These are phyloP conservation scores for Megaptera novaeangliae DNA, from an alignment of 2,113 vertebrate species.

Conservation along the genomic window DNA sequence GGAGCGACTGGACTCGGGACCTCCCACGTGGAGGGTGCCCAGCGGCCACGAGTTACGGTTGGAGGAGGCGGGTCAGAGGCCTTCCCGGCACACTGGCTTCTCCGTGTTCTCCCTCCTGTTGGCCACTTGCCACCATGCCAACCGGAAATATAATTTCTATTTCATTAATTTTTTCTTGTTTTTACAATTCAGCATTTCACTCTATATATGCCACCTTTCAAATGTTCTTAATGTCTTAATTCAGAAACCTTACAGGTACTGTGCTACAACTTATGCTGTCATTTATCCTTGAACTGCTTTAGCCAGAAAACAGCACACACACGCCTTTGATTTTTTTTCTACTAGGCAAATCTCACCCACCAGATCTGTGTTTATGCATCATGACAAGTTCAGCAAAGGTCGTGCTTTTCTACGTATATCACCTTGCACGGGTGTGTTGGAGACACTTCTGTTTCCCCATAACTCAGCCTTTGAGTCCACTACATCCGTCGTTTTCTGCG, in stretches of 20 bases:
- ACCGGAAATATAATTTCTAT: too few relatives aligned
- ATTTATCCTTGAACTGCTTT: not conserved
- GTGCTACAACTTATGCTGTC: not conserved
- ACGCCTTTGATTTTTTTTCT: not conserved
- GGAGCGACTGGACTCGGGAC: not conserved
- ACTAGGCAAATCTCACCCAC: too few relatives aligned
- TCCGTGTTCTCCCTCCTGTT: not conserved
- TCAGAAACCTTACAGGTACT: not conserved
- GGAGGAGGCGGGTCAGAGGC: accelerated
- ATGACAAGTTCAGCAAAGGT: not conserved
- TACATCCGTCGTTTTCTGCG: accelerated
- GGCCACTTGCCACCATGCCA: not conserved
- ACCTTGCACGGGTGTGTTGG: accelerated
- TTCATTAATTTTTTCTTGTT: not conserved
- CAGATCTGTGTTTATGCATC: not conserved
- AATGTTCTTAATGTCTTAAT: accelerated
- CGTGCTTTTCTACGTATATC: not conserved
- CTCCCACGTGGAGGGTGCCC: accelerated
- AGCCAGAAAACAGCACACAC: too few relatives aligned
- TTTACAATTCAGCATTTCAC: not conserved
- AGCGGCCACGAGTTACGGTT: accelerated
- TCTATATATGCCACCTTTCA: not conserved
- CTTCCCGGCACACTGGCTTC: accelerated
- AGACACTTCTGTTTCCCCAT: accelerated
- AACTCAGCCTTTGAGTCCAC: accelerated